Evolutionary conservation across 1,140 invertebrate genomes (phyloP), one percentile per base, ranked within the genome.

Genomic region (Pomphorhynchus laevis): DNA sequence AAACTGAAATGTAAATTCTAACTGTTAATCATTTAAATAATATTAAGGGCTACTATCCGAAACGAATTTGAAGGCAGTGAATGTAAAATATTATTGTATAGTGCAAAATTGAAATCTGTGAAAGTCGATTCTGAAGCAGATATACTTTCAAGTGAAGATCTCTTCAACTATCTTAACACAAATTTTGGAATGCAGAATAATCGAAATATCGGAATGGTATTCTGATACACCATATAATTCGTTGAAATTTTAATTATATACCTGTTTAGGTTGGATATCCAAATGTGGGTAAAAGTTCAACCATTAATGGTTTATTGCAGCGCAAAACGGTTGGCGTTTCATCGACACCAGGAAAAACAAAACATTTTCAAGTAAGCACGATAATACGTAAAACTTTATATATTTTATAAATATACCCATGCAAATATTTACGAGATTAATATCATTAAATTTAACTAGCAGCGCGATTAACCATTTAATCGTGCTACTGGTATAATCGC

Each of bases 211-310:
- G n/a, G 27, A 12, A n/a, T 12, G n/a, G n/a, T 12, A 12, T n/a
- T 29, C 27, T n/a, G 12, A 12, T 12, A n/a, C 27, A 12, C n/a
- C 27, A 29, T 29, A 12, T n/a, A 29, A n/a, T 29, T 29, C 27
- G n/a, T 12, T n/a, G n/a, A 29, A 22, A 38, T 21, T 21, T 38
- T 21, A 22, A 6, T 20, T 24, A n/a, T 16, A 14, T n/a, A 11
- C 11, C 9, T 39, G 40, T 48, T 14, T 44, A 59, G 51, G 55
- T 89, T 47, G 86, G 89, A 1, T 95, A 95, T 63, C 86, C 86
- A 1, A 98, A 98, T 65, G 89, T 98, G 24, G 89, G 89, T 12
- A 98, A 98, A 62, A 91, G 80, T 61, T 93, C 82, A 34, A 89
- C 82, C 3, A 86, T 95, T 25, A 95, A 98, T 65, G 65, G 75